These are phyloP conservation scores for Germaria angustata DNA, from an alignment of 2,888 invertebrate genomes.

Conservation along the genomic window DNA sequence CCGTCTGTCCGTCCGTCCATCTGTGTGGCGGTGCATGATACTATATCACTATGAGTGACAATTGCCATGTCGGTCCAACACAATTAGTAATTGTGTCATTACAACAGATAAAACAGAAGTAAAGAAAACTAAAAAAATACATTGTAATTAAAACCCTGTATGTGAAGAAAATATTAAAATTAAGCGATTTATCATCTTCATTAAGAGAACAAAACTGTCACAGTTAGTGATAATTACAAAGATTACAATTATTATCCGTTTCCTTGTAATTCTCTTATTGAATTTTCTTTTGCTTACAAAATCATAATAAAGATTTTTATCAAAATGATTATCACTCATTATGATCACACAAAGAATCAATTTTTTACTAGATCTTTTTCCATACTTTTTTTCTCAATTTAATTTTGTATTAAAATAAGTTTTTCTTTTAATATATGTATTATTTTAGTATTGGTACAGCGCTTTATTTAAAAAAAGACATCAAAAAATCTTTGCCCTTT, in stretches of 20 bases:
- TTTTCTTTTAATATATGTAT: not conserved
- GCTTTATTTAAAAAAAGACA: not conserved
- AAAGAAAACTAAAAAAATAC: not conserved
- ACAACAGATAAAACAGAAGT: constrained; percentile 6
- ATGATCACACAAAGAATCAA: constrained; percentile 57
- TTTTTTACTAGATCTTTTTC: constrained; percentile 38
- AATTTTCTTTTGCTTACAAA: not conserved
- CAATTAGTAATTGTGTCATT: constrained; percentile 63
- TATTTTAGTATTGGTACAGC: not conserved
- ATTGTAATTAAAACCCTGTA: constrained; percentile 7
- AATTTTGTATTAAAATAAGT: constrained; percentile 7
- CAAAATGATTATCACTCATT: constrained; percentile 62
- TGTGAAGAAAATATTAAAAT: not conserved
- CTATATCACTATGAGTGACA: constrained; percentile 65
- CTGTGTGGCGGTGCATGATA: constrained; percentile 35
- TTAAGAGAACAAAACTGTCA: constrained; percentile 32
- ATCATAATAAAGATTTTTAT: constrained; percentile 54
- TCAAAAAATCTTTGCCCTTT: constrained; percentile 38
- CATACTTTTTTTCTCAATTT: not conserved
- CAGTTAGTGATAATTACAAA: constrained; percentile 17
- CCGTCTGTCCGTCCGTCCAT: not conserved
- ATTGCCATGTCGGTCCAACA: constrained; percentile 64
- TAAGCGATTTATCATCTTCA: constrained; percentile 52
- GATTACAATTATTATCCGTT: not conserved
- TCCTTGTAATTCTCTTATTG: not conserved